Percentiles rank a stretch among this genome's conserved stretches.
These are phyloP conservation scores for Neoniphon sammara DNA, from an alignment of 2,797 vertebrate genomes.

Conservation along the genomic window DNA sequence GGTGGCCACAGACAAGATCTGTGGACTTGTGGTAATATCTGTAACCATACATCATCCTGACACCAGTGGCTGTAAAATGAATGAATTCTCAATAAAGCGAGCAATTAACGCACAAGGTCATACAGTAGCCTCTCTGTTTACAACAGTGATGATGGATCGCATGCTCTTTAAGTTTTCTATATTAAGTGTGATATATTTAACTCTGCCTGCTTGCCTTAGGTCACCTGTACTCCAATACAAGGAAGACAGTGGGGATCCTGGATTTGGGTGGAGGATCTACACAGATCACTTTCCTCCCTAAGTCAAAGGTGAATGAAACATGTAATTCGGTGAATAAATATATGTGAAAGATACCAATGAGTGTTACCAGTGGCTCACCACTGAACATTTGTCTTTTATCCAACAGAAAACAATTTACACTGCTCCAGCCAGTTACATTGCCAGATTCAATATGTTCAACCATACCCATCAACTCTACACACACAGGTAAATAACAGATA, in stretches of 20 bases:
- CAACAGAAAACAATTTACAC: constrained; percentile 91
- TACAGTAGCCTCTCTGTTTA: constrained; percentile 1
- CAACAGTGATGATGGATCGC: neutral
- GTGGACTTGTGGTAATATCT: neutral
- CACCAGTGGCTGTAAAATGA: constrained; percentile 20
- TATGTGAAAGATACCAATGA: neutral
- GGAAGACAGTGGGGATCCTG: constrained; percentile 92
- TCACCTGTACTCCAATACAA: constrained; percentile 90
- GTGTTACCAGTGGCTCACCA: neutral
- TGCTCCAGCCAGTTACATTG: constrained; percentile 88
- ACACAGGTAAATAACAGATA: constrained; percentile 88
- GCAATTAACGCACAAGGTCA: constrained; percentile 16
- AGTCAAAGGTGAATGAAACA: constrained; percentile 86
- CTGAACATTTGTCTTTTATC: constrained; percentile 60
- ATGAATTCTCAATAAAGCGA: constrained; percentile 22
- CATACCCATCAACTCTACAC: constrained; percentile 94
- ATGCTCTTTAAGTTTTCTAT: neutral
- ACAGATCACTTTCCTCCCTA: constrained; percentile 97
- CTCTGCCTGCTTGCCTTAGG: constrained; percentile 79
- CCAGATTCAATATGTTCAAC: constrained; percentile 95
- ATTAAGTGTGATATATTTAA: constrained; percentile 12
- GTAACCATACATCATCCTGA: constrained; percentile 24
- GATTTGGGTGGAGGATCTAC: constrained; percentile 98
- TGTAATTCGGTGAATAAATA: neutral
- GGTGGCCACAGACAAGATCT: constrained; percentile 14